Percentiles rank a stretch among this genome's conserved stretches.
These are phyloP conservation scores for Acanthacorydalis orientalis DNA, from an alignment of 2,888 invertebrate genomes.

Conservation along the genomic window DNA sequence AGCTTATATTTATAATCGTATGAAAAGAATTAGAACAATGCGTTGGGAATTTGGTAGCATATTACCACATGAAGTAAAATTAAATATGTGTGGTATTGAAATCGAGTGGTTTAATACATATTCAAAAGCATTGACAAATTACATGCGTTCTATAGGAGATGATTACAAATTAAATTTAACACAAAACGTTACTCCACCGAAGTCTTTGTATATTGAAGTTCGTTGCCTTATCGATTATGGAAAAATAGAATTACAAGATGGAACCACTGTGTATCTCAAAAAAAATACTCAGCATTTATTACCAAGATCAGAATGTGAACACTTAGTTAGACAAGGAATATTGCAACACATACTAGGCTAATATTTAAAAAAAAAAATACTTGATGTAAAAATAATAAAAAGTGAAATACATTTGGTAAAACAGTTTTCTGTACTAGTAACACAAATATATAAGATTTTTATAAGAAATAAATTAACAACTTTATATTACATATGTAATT, in stretches of 20 bases:
- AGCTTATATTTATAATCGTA: constrained; percentile 65
- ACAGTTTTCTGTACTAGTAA: no score
- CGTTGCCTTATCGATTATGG: constrained; percentile 82
- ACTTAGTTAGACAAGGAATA: constrained; percentile 77
- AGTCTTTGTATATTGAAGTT: constrained; percentile 83
- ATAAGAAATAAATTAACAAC: no score
- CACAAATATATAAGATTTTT: no score
- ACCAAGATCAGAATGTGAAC: constrained; percentile 76
- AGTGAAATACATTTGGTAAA: no score
- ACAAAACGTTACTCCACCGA: constrained; percentile 78
- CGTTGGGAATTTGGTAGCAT: constrained; percentile 94
- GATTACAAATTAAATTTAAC: constrained; percentile 73
- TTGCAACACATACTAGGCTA: constrained; percentile 50
- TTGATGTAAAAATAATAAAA: no score
- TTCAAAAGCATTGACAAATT: constrained; percentile 66
- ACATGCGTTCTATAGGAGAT: constrained; percentile 80
- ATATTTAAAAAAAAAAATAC: constrained; percentile 6
- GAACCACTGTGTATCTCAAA: constrained; percentile 74
- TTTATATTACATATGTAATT: no score
- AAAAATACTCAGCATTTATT: constrained; percentile 84
- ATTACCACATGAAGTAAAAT: constrained; percentile 68
- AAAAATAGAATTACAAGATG: constrained; percentile 84
- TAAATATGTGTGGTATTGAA: constrained; percentile 64
- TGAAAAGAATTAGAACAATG: constrained; percentile 65
- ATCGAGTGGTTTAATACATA: constrained; percentile 79